These are phyloP conservation scores for Pangasianodon gigas DNA, from an alignment of 2,113 vertebrate genomes.

Conservation along the genomic window DNA sequence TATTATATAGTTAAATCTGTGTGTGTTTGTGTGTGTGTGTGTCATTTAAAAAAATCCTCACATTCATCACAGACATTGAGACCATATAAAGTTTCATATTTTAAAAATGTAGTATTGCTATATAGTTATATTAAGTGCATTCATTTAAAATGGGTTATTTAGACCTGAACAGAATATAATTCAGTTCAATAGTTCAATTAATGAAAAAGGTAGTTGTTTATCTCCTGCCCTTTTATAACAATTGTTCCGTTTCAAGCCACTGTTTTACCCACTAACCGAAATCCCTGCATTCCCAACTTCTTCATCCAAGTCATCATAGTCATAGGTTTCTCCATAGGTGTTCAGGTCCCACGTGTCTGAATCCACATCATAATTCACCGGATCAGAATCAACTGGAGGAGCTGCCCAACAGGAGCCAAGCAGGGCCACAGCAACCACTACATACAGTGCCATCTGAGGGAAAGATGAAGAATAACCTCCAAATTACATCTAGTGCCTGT, in stretches of 20 bases:
- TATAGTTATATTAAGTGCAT: background rate
- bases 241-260: background rate
- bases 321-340: constrained; percentile 70
- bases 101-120: background rate
- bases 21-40: no score
- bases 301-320: constrained; percentile 67
- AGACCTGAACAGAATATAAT: background rate
- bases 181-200: background rate
- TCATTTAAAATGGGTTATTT: background rate
- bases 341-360: constrained; percentile 69
- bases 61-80: background rate
- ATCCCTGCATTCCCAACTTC: constrained; percentile 58
- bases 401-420: constrained; percentile 45
- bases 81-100: background rate
- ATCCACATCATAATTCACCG: constrained; percentile 53
- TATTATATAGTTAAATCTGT: no score
- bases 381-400: constrained; percentile 39
- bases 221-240: background rate
- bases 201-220: background rate
- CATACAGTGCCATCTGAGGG: constrained; percentile 51
- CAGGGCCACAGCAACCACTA: constrained; percentile 43
- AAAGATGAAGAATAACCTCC: background rate
- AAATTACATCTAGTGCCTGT: background rate
- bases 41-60: no score
- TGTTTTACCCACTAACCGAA: constrained; percentile 2